Conservation (phyloP, 2,888 invertebrate genomes). For the Diabrotica balteata region DNA sequence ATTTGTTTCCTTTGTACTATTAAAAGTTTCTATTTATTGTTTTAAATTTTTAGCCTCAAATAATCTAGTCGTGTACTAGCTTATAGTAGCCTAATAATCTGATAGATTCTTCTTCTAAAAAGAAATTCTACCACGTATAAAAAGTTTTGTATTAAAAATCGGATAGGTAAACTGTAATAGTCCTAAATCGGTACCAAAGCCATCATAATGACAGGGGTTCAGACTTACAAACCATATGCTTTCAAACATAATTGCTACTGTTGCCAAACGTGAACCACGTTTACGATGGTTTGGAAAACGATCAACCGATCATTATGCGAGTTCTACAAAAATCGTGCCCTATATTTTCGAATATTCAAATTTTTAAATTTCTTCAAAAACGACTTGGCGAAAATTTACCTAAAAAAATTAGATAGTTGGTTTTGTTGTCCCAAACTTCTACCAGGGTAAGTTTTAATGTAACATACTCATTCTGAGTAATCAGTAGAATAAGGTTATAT, state of each 20-base stretch:
- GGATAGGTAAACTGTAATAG: slow-evolving; percentile 1
- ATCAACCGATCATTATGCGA: slow-evolving; percentile 10
- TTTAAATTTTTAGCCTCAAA: too few relatives aligned
- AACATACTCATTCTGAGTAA: too few relatives aligned
- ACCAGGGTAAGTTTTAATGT: too few relatives aligned
- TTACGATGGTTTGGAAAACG: slow-evolving; percentile 7
- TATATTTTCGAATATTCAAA: slow-evolving; percentile 18
- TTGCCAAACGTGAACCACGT: slow-evolving; percentile 15
- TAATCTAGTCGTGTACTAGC: too few relatives aligned
- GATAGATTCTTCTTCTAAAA: too few relatives aligned
- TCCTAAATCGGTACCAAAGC: slow-evolving; percentile 10
- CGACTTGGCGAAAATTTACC: background rate
- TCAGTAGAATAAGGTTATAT: too few relatives aligned
- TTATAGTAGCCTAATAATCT: too few relatives aligned
- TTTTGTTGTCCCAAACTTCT: too few relatives aligned
- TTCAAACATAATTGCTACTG: slow-evolving; percentile 33
- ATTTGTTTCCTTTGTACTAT: too few relatives aligned
- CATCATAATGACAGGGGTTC: slow-evolving; percentile 24
- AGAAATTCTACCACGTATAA: background rate
- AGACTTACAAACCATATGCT: slow-evolving; percentile 25
- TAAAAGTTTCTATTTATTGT: too few relatives aligned
- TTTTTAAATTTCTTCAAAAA: slow-evolving; percentile 8
- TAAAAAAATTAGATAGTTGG: too few relatives aligned
- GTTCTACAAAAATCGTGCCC: slow-evolving; percentile 7
- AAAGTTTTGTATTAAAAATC: background rate